Base-by-base conservation (phyloP, 2,888 invertebrate species). In the Yponomeuta cagnagella region DNA sequence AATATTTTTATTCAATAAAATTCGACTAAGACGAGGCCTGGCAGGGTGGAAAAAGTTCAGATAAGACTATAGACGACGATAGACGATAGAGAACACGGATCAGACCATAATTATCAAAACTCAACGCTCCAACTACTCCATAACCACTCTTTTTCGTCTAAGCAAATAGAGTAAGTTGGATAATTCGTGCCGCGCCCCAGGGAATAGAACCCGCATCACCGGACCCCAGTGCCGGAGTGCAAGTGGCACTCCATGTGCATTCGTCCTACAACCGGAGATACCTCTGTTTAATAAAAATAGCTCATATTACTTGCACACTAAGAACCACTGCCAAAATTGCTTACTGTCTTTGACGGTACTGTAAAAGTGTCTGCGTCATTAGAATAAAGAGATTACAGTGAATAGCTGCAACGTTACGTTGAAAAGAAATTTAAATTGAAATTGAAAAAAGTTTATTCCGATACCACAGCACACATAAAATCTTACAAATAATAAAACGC, bases 101-200 rank as follows among this genome's bases (percentile, higher is more conserved):
- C 5, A 37, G 10, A 33, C 9, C 1, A 6, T 52, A 10, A 52
- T 2, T 58, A 58, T 58, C 43, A 67, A 67, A 37, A 43, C n/a
- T 43, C 15, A 37, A 43, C 31, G 23, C 9, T 72, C 71, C 68
- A 9, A 48, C 73, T 80, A 76, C 43, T 76, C 72, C 70, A 73
- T 73, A 77, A 77, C 72, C 73, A 72, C 74, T 77, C 78, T 80
- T 82, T 85, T 86, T 84, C 75, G 79, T 78, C 79, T 83, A 83
- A 83, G 84, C 85, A 85, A 87, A 87, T 85, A 83, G 82, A 85
- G 84, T 88, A 87, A 86, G 85, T 85, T 85, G 85, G 87, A 87
- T 86, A 86, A 87, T 87, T 86, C 83, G 85, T 80, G 74, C 74
- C 76, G 73, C 73, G 75, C 82, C 87, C 79, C 82, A 64, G 87